These are phyloP conservation scores for Suncus etruscus DNA, from an alignment of 2,113 vertebrate species.

Conservation along the genomic window DNA sequence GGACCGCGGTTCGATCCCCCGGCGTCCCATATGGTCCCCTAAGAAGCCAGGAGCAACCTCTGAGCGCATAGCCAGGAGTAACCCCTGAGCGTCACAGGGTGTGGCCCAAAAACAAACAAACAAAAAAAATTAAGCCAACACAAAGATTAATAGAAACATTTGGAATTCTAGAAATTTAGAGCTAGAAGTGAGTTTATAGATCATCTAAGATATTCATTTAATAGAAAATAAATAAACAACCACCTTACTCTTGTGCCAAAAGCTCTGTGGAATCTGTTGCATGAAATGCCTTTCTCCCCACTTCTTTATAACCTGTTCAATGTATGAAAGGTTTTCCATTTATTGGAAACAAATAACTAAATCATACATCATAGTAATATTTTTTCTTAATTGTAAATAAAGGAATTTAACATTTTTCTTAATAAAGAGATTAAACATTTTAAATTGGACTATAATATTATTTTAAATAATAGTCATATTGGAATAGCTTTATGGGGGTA, in stretches of 20 bases:
- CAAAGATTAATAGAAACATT: background rate
- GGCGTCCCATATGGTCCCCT: too few relatives aligned
- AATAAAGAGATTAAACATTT: background rate
- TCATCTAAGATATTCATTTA: background rate
- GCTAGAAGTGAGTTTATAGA: background rate
- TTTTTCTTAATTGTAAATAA: background rate
- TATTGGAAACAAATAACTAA: background rate
- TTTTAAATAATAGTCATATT: slow-evolving; percentile 25
- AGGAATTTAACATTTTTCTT: background rate
- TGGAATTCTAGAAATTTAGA: slow-evolving; percentile 7
- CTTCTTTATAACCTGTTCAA: background rate
- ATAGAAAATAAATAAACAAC: background rate
- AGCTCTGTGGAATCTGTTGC: background rate
- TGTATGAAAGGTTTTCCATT: background rate
- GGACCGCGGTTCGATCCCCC: too few relatives aligned
- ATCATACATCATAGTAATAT: background rate
- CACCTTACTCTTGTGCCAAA: background rate
- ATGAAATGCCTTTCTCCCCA: background rate
- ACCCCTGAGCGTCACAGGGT: too few relatives aligned
- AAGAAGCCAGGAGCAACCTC: too few relatives aligned
- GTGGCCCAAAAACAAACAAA: too few relatives aligned
- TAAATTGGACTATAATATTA: slow-evolving; percentile 1
- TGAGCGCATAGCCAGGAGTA: too few relatives aligned
- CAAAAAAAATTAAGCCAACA: too few relatives aligned
- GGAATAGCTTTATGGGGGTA: background rate